phyloP scores from a whole-genome alignment of 2,113 vertebrate species.

The Rhinoderma darwinii region DNA sequence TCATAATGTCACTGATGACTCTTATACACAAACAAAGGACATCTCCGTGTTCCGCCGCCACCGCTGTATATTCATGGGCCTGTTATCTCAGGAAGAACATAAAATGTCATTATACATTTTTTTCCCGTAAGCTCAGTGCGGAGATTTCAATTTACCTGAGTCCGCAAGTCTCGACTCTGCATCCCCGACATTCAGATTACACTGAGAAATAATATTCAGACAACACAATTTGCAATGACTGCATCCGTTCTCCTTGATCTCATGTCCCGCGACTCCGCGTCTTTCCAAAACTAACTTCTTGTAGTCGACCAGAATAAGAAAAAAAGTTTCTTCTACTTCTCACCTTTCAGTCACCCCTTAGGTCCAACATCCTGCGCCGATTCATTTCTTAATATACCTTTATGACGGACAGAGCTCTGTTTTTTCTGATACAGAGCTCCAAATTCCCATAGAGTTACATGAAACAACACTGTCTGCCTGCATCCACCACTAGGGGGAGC shows the following conservation, averaged over 20 bases:
- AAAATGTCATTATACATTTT: conserved; percentile 30
- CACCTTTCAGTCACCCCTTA: no score
- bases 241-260: neutral
- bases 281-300: neutral
- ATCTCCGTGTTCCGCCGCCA: neutral
- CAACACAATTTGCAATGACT: neutral
- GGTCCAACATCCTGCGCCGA: no score
- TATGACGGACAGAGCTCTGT: no score
- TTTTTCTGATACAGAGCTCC: no score
- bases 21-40: conserved; percentile 41
- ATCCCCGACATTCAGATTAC: conserved; percentile 1
- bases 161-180: neutral
- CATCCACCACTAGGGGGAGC: no score
- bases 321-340: neutral
- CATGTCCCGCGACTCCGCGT: neutral
- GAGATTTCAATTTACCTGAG: conserved; percentile 41
- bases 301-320: no score
- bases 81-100: conserved; percentile 29
- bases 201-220: conserved; percentile 23
- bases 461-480: no score
- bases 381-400: no score
- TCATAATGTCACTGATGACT: conserved; percentile 46
- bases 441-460: no score
- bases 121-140: neutral
- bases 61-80: conserved; percentile 35